phyloP scores from a whole-genome alignment of 2,888 invertebrate genomes.

The Drosophila fungiperda region DNA sequence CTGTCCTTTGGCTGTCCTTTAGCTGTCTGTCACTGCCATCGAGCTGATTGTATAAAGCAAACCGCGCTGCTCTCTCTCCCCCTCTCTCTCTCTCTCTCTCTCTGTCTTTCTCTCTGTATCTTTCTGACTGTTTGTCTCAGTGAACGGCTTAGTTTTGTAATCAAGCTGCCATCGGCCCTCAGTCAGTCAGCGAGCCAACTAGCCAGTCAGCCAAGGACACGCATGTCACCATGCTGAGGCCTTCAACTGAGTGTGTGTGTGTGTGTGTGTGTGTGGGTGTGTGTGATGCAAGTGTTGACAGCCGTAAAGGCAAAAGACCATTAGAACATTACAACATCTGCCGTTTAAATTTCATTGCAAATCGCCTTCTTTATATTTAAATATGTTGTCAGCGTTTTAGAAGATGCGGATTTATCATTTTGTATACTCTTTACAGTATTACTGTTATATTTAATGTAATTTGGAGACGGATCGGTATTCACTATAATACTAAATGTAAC shows the following conservation, averaged over 20 bases:
- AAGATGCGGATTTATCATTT: background rate
- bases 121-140: conserved; percentile 14
- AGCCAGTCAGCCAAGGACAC: conserved; percentile 33
- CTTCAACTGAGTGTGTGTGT: background rate
- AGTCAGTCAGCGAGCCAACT: background rate
- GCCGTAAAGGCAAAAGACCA: conserved; percentile 23
- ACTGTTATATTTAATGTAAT: background rate
- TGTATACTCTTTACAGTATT: background rate
- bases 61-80: conserved; percentile 28
- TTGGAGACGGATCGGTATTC: background rate
- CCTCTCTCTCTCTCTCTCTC: background rate
- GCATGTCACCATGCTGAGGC: conserved; percentile 27
- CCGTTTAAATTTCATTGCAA: conserved; percentile 33
- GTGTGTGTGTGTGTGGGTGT: conserved; percentile 2
- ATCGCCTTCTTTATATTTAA: conserved; percentile 32
- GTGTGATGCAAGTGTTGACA: conserved; percentile 5
- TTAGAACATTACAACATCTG: conserved; percentile 2
- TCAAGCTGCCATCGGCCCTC: conserved; percentile 45
- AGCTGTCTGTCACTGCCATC: conserved; percentile 3
- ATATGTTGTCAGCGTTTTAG: conserved; percentile 10
- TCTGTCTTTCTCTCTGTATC: background rate
- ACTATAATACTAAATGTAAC: background rate
- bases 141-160: conserved; percentile 73
- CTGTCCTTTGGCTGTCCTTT: conserved; percentile 5
- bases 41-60: conserved; percentile 76